Conservation (phyloP, 2,888 invertebrate species). For the Erebia aethiops region DNA sequence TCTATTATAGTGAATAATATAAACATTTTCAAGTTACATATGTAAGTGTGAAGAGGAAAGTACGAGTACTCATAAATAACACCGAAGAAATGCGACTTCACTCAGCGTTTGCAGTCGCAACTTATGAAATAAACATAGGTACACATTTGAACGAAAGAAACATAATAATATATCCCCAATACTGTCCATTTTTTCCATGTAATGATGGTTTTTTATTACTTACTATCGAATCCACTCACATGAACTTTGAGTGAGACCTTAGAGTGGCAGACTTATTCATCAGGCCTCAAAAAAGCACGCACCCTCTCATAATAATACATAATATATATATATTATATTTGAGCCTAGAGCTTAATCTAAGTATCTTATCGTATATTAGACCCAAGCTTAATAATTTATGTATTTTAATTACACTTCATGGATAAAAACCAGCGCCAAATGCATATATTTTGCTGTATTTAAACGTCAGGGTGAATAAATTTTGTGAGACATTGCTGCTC, state of each 20-base stretch:
- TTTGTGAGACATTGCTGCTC: not conserved
- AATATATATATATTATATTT: too few relatives aligned
- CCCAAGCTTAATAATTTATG: too few relatives aligned
- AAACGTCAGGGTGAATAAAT: too few relatives aligned
- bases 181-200: conserved; percentile 13
- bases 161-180: conserved; percentile 18
- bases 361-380: too few relatives aligned
- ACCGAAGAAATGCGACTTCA: conserved; percentile 9
- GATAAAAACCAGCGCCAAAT: too few relatives aligned
- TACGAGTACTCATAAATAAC: conserved; percentile 21
- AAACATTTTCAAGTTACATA: conserved; percentile 22
- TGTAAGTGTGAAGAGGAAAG: conserved; percentile 25
- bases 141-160: conserved; percentile 17
- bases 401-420: too few relatives aligned
- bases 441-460: too few relatives aligned
- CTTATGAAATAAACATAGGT: conserved; percentile 23
- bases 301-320: too few relatives aligned
- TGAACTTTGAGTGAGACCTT: not conserved
- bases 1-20: conserved; percentile 13
- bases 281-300: too few relatives aligned
- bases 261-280: not conserved
- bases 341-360: too few relatives aligned
- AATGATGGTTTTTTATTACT: conserved; percentile 16
- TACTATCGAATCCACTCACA: not conserved
- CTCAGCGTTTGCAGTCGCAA: conserved; percentile 1